A percentile compares a stretch with the other conserved stretches of the same genome.
Evolutionary conservation across 1,140 invertebrate species (phyloP).

Genomic region (Oreohelix idahoensis): DNA sequence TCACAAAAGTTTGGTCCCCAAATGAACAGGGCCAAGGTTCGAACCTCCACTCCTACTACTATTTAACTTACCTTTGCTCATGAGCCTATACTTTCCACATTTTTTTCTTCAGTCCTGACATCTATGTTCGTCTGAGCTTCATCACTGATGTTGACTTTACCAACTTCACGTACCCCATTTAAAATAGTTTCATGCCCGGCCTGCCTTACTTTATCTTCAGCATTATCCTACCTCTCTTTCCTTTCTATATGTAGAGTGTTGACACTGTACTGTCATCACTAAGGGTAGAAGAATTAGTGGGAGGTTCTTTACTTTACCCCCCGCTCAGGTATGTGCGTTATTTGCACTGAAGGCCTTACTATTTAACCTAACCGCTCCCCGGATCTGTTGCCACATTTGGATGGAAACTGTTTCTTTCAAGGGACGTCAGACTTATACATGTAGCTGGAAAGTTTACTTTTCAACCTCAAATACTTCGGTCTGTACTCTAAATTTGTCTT

Average conservation of each 20-base stretch:
- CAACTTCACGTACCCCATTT: not conserved
- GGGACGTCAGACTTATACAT: not conserved
- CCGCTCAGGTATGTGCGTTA: not conserved
- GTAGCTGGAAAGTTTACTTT: not conserved
- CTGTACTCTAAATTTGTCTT: not conserved
- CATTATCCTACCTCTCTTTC: not conserved
- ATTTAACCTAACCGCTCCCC: not conserved
- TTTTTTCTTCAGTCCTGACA: too few relatives aligned
- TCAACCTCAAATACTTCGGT: not conserved
- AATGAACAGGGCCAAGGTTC: constrained; percentile 8
- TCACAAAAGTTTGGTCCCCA: not conserved
- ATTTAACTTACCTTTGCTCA: not conserved
- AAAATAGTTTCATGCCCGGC: not conserved
- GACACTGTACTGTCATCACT: not conserved
- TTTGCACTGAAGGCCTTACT: not conserved
- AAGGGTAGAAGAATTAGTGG: not conserved
- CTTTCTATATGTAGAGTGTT: not conserved
- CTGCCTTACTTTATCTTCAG: not conserved
- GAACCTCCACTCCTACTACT: not conserved
- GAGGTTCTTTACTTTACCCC: not conserved
- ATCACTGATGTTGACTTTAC: not conserved
- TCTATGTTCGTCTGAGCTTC: not conserved
- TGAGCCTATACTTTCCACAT: not conserved
- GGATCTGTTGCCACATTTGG: not conserved
- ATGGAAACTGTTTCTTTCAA: not conserved